phyloP scores from a whole-genome alignment of 2,888 invertebrate species.

The Stenodema calcarata region DNA sequence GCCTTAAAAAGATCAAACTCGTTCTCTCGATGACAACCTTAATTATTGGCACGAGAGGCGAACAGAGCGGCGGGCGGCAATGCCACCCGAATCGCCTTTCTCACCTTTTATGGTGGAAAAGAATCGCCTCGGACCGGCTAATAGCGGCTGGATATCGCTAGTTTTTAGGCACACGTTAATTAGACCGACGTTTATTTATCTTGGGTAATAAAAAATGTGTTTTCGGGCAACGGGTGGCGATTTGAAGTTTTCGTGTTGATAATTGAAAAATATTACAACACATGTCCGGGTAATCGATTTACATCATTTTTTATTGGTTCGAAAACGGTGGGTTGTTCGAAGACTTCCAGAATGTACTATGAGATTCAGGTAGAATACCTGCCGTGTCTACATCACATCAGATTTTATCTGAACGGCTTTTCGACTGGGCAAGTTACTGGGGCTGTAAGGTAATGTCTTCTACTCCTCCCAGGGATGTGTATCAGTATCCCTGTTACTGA shows the following conservation, averaged over 20 bases:
- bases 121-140: background rate
- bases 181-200: background rate
- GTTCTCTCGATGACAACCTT: conserved; percentile 4
- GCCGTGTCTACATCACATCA: too few relatives aligned
- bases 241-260: background rate
- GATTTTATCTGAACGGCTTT: too few relatives aligned
- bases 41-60: conserved; percentile 1
- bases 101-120: background rate
- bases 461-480: too few relatives aligned
- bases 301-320: too few relatives aligned
- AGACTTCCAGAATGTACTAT: too few relatives aligned
- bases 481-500: too few relatives aligned
- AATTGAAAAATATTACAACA: too few relatives aligned
- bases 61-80: background rate
- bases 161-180: background rate
- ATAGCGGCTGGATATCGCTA: background rate
- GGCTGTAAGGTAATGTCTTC: too few relatives aligned
- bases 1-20: background rate
- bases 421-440: too few relatives aligned
- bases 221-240: background rate
- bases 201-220: background rate
- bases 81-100: background rate
- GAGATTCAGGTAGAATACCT: too few relatives aligned
- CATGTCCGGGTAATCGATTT: too few relatives aligned
- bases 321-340: too few relatives aligned